Conservation (phyloP, 2,888 invertebrate species). For the Mayetiola destructor region DNA sequence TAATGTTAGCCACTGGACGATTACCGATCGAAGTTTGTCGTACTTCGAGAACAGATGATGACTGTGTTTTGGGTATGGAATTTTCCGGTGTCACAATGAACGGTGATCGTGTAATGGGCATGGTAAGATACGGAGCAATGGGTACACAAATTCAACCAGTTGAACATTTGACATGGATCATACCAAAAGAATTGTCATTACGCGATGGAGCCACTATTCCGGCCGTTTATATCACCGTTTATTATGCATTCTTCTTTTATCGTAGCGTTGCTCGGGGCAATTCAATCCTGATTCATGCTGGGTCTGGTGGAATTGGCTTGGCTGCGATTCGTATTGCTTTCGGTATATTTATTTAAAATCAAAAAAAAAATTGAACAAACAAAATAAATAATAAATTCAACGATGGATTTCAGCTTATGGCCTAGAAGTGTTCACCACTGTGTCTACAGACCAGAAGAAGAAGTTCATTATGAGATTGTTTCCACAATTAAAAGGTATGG, state of each 20-base stretch:
- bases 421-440: constrained; percentile 55
- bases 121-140: constrained; percentile 39
- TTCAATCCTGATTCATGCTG: constrained; percentile 41
- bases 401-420: constrained; percentile 44
- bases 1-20: constrained; percentile 88
- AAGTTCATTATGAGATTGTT: constrained; percentile 44
- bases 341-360: no score
- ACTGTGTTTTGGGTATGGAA: constrained; percentile 54
- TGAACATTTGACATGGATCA: constrained; percentile 38
- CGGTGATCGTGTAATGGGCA: constrained; percentile 51
- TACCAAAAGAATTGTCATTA: constrained; percentile 57
- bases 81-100: constrained; percentile 45
- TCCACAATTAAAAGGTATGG: constrained; percentile 40
- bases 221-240: constrained; percentile 59
- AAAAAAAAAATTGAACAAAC: no score
- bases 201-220: constrained; percentile 66
- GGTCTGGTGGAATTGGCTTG: constrained; percentile 61
- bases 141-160: constrained; percentile 33
- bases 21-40: constrained; percentile 71
- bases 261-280: constrained; percentile 30
- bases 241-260: constrained; percentile 37
- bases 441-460: constrained; percentile 50
- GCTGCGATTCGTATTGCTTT: no score
- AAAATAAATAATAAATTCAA: no score
- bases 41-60: constrained; percentile 45